Percentiles rank a stretch among this genome's conserved stretches.
phyloP scores from a whole-genome alignment of 2,888 invertebrate species.

The Megamerina dolium region DNA sequence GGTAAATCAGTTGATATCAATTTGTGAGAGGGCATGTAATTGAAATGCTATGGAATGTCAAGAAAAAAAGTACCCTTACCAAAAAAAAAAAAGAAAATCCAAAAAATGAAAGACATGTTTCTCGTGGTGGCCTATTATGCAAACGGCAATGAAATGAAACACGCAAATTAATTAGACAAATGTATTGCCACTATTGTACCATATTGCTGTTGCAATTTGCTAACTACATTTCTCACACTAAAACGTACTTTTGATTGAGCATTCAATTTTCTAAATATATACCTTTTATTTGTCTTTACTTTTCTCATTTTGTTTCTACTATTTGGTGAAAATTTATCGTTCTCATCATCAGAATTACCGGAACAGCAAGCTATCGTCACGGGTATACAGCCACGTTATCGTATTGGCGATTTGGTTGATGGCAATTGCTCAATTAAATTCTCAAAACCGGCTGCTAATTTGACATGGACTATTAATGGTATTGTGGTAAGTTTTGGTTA shows the following conservation, averaged over 20 bases:
- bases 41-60: not conserved
- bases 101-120: not conserved
- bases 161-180: conserved; percentile 46
- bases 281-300: conserved; percentile 3
- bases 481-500: conserved; percentile 45
- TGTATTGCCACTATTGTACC: conserved; percentile 19
- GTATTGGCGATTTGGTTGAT: conserved; percentile 52
- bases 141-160: conserved; percentile 14
- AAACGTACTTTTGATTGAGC: conserved; percentile 1
- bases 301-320: conserved; percentile 5
- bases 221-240: conserved; percentile 12
- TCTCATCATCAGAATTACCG: conserved; percentile 49
- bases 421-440: conserved; percentile 55
- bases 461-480: conserved; percentile 58
- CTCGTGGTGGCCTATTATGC: no score
- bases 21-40: no score
- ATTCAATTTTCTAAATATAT: conserved; percentile 1
- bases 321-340: not conserved
- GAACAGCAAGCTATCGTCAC: conserved; percentile 52
- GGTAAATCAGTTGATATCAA: no score
- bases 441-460: conserved; percentile 56
- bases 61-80: not conserved
- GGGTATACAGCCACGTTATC: conserved; percentile 54
- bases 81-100: not conserved
- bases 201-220: conserved; percentile 8